phyloP scores from a whole-genome alignment of 1,140 invertebrate genomes.

The Ceratina calcarata region DNA sequence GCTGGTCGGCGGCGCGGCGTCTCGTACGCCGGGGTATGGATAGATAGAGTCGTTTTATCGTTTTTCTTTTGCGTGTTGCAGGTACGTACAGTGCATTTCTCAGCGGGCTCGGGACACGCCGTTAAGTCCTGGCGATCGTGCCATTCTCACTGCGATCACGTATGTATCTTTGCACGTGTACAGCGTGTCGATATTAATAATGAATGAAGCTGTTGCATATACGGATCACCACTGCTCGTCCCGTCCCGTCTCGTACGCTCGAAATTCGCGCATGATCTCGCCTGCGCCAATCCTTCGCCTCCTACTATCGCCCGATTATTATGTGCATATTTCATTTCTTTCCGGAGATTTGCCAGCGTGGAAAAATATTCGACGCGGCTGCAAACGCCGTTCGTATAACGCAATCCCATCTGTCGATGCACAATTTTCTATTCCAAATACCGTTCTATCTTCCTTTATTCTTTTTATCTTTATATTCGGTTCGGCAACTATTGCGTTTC shows the following conservation, averaged over 20 bases:
- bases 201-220: slow-evolving; percentile 58
- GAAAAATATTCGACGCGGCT: slow-evolving; percentile 29
- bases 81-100: slow-evolving; percentile 59
- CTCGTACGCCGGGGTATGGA: neutral
- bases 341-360: neutral
- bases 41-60: slow-evolving; percentile 41
- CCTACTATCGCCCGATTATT: slow-evolving; percentile 34
- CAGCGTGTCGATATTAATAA: slow-evolving; percentile 62
- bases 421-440: slow-evolving; percentile 5
- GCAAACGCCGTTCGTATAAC: slow-evolving; percentile 10
- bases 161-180: slow-evolving; percentile 61
- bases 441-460: neutral
- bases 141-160: slow-evolving; percentile 60
- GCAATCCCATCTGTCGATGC: slow-evolving; percentile 22
- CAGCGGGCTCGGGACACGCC: slow-evolving; percentile 7
- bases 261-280: slow-evolving; percentile 51
- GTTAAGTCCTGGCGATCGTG: slow-evolving; percentile 31
- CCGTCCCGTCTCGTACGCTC: slow-evolving; percentile 37
- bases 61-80: slow-evolving; percentile 58
- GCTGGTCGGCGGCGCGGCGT: neutral
- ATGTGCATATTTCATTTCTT: slow-evolving; percentile 43
- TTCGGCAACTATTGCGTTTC: too few species aligned
- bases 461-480: neutral
- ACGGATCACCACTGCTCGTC: slow-evolving; percentile 6
- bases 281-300: slow-evolving; percentile 27